phyloP scores from a whole-genome alignment of 2,797 vertebrate species.

The Mus minutoides region DNA sequence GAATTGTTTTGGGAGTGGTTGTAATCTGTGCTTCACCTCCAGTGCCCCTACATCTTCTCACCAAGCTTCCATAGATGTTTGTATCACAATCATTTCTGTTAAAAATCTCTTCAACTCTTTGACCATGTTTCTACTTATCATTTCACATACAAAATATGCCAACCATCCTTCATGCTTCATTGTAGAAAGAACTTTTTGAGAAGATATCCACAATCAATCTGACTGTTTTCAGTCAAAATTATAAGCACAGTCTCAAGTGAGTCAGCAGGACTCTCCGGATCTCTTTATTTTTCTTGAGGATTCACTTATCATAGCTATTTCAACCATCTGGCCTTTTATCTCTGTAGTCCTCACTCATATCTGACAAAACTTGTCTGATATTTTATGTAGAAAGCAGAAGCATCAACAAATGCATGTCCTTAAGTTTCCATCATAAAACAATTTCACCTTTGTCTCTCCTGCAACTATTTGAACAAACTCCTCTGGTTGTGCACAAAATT shows the following conservation, averaged over 20 bases:
- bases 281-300: slow-evolving; percentile 23
- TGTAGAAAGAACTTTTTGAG: not conserved
- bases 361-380: not conserved
- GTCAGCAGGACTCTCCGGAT: not conserved
- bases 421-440: not conserved
- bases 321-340: not conserved
- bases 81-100: not conserved
- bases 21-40: not conserved
- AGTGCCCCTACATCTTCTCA: not conserved
- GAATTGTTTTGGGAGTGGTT: not conserved
- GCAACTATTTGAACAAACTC: not conserved
- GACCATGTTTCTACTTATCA: not conserved
- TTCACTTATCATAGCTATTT: not conserved
- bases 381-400: not conserved
- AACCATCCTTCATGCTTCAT: not conserved
- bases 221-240: not conserved
- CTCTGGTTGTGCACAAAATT: not conserved
- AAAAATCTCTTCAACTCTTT: not conserved
- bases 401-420: not conserved
- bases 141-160: not conserved
- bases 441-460: not conserved
- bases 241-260: not conserved
- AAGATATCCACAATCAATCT: not conserved
- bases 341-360: not conserved
- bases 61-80: not conserved